A percentile compares a stretch with the other conserved stretches of the same genome.
These are phyloP conservation scores for Stegodyphus dumicola DNA, from an alignment of 1,140 invertebrate genomes.

Conservation along the genomic window DNA sequence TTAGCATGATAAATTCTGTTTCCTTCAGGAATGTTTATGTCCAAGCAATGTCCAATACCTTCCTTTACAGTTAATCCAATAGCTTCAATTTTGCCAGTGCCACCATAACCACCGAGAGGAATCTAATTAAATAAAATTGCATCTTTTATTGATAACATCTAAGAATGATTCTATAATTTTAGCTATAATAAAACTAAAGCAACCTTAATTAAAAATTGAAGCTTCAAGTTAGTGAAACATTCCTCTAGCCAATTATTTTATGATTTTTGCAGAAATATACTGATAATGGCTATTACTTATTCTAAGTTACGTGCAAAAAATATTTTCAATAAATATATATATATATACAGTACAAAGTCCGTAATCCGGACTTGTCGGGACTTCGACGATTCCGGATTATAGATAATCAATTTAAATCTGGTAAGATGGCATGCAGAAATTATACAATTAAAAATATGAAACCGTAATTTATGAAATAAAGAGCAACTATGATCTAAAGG, in stretches of 20 bases:
- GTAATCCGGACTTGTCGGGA: too few relatives aligned
- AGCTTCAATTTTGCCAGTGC: not conserved
- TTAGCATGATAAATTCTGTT: too few relatives aligned
- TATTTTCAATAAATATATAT: not conserved
- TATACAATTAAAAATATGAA: too few relatives aligned
- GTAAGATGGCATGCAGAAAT: too few relatives aligned
- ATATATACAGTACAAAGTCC: too few relatives aligned
- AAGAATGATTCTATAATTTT: not conserved
- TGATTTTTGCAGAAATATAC: too few relatives aligned
- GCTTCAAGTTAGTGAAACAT: not conserved
- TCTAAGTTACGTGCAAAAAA: not conserved
- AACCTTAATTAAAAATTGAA: not conserved
- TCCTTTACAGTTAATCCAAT: not conserved
- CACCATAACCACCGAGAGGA: not conserved
- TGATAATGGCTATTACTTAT: not conserved
- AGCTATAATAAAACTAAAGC: not conserved
- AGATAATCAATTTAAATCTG: too few relatives aligned
- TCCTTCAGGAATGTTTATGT: not conserved
- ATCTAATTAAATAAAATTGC: not conserved
- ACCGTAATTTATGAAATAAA: too few relatives aligned
- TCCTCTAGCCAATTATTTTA: too few relatives aligned
- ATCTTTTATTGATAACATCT: not conserved
- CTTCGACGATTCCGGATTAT: too few relatives aligned
- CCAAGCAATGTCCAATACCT: not conserved
- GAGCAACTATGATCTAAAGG: too few relatives aligned